Percentiles rank a stretch among this genome's conserved stretches.
These are phyloP conservation scores for Crypturellus tataupa DNA, from an alignment of 2,797 vertebrate species.

Conservation along the genomic window DNA sequence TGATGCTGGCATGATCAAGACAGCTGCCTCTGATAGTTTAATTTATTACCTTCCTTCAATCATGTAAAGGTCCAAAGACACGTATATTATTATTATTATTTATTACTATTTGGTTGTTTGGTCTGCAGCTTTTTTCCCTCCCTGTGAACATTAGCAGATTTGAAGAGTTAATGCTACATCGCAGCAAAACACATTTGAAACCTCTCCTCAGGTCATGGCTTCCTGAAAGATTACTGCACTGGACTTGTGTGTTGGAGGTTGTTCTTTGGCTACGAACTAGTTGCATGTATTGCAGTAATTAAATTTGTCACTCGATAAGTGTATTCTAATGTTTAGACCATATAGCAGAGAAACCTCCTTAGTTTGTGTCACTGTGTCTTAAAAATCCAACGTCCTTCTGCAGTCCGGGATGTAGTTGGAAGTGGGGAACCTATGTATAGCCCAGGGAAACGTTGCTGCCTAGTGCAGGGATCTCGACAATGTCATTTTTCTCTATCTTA, in stretches of 20 bases:
- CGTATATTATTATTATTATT: too few relatives aligned
- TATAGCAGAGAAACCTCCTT: background rate
- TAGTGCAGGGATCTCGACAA: slow-evolving; percentile 28
- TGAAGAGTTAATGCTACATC: slow-evolving; percentile 8
- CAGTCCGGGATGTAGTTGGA: background rate
- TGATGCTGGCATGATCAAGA: background rate
- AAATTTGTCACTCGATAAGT: background rate
- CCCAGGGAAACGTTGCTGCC: background rate
- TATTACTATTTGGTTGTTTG: background rate
- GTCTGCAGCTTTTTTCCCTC: background rate
- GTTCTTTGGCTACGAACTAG: slow-evolving; percentile 1
- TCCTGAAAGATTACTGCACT: background rate
- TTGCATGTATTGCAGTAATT: background rate
- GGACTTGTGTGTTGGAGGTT: background rate
- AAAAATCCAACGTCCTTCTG: background rate
- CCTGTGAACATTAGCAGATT: background rate
- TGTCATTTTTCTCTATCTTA: slow-evolving; percentile 72
- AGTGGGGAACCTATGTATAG: background rate
- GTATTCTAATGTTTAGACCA: background rate
- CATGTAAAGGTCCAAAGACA: background rate
- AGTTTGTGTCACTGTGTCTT: rapidly evolving
- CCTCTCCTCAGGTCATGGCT: background rate
- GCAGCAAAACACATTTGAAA: background rate
- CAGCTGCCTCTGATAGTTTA: background rate
- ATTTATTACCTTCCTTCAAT: background rate